Conservation (phyloP, 2,113 vertebrate genomes). For the Hippoglossus stenolepis region DNA sequence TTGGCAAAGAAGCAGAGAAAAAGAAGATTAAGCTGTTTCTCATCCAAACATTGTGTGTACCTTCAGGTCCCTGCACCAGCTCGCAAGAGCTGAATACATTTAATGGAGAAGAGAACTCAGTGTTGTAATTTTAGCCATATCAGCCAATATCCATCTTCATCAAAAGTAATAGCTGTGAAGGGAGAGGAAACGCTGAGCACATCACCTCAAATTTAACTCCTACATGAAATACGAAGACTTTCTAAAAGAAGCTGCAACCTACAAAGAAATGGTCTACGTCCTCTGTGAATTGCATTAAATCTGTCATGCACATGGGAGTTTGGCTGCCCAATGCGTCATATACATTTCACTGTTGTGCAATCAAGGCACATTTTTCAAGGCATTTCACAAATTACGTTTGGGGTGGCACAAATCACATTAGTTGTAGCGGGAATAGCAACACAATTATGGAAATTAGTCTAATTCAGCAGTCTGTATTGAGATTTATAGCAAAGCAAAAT, state of each 20-base stretch:
- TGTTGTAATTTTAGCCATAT: constrained; percentile 71
- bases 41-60: constrained; percentile 76
- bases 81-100: constrained; percentile 78
- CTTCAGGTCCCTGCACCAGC: constrained; percentile 74
- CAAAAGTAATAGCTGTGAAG: constrained; percentile 71
- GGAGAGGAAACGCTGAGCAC: constrained; percentile 64
- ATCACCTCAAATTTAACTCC: constrained; percentile 64
- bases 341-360: constrained; percentile 29
- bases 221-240: constrained; percentile 57
- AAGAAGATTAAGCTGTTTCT: constrained; percentile 64
- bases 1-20: constrained; percentile 63
- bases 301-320: neutral
- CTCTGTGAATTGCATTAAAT: constrained; percentile 15
- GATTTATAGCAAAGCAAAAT: constrained; percentile 18
- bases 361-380: constrained; percentile 21
- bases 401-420: constrained; percentile 36
- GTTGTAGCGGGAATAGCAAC: constrained; percentile 3
- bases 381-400: constrained; percentile 35
- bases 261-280: constrained; percentile 18
- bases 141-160: constrained; percentile 65
- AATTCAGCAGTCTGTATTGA: constrained; percentile 22
- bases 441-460: constrained; percentile 33
- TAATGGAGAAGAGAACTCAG: constrained; percentile 64
- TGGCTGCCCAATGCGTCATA: neutral
- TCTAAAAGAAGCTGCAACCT: constrained; percentile 42